Base-by-base conservation (phyloP, 2,113 vertebrate species). In the Perca schrenkii region DNA sequence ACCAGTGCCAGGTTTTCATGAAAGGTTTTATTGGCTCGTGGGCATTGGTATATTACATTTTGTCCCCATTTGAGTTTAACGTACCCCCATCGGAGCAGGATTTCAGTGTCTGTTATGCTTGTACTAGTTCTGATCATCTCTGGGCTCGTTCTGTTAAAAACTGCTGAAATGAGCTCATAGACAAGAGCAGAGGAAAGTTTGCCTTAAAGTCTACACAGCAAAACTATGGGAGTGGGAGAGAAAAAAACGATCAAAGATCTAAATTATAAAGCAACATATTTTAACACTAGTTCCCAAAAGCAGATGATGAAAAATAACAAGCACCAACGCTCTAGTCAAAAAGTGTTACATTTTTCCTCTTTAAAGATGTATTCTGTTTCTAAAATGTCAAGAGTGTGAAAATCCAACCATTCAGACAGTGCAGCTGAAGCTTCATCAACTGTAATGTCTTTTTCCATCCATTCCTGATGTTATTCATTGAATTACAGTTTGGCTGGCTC, bases 71-170 rank as follows among this genome's bases (percentile, higher is more conserved):
- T 43, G 54, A 56, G 25, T 74, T 84, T 60, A 71, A 70, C 61
- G 50, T 34, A 64, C 63, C 73, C 65, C 65, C 74, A 58, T 21
- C 19, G 12, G 70, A 85, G 74, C 68, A 65, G 69, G 56, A 80
- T 82, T 60, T 75, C 66, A 11, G 61, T 57, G 19, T 64, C 80
- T 86, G 63, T 75, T 76, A 61, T 75, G 47, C 47, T 60, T 79
- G 75, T 70, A 70, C 62, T 72, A 61, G 65, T 77, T 84, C 31
- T 85, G 65, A 87, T 88, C 68, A 77, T 89, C 74, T 76, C 69
- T 6, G 10, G 56, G 71, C 72, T 90, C 58, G 0, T 34, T 49
- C 63, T 62, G 70, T 75, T 56, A 66, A 65, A 83, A 66, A 80
- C 13, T 46, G 69, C 72, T 80, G 60, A 75, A 83, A 86, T 82